phyloP scores from a whole-genome alignment of 2,797 vertebrate genomes.

The Aulostomus chinensis region DNA sequence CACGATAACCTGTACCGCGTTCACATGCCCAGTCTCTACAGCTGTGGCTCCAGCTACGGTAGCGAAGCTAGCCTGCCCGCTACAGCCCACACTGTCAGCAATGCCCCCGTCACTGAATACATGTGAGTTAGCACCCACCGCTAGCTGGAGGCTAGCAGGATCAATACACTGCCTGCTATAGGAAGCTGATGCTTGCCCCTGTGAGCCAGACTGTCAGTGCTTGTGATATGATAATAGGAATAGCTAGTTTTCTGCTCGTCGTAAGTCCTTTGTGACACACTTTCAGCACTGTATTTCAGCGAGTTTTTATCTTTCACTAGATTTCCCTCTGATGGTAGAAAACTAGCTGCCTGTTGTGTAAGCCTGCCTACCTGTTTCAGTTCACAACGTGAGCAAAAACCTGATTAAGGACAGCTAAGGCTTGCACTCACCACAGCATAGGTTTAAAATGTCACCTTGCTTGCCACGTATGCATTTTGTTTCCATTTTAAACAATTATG shows the following conservation, averaged over 20 bases:
- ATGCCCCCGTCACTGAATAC: conserved; percentile 98
- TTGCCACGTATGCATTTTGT: too few species aligned
- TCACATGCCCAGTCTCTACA: conserved; percentile 99
- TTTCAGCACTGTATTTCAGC: conserved; percentile 12
- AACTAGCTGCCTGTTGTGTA: conserved; percentile 30
- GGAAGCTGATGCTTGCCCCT: conserved; percentile 56
- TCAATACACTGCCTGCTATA: conserved; percentile 58
- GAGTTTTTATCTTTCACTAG: conserved; percentile 25
- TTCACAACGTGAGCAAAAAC: conserved; percentile 15
- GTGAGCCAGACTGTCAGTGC: conserved; percentile 38
- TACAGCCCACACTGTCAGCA: conserved; percentile 98
- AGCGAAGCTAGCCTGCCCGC: conserved; percentile 98
- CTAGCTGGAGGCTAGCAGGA: conserved; percentile 64
- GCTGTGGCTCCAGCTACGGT: conserved; percentile 98
- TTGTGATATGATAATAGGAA: conserved; percentile 23
- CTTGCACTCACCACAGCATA: conserved; percentile 8
- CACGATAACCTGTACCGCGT: conserved; percentile 99
- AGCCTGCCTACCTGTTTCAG: conserved; percentile 31
- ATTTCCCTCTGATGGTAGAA: conserved; percentile 23
- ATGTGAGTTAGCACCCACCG: conserved; percentile 88
- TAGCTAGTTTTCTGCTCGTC: conserved; percentile 25
- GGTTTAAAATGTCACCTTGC: conserved; percentile 24
- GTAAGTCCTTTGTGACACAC: conserved; percentile 42
- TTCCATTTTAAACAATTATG: too few species aligned
- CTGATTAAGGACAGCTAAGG: conserved; percentile 1